A percentile compares a stretch with the other conserved stretches of the same genome.
Conservation (phyloP, 2,113 vertebrate species). For the Galemys pyrenaicus region DNA sequence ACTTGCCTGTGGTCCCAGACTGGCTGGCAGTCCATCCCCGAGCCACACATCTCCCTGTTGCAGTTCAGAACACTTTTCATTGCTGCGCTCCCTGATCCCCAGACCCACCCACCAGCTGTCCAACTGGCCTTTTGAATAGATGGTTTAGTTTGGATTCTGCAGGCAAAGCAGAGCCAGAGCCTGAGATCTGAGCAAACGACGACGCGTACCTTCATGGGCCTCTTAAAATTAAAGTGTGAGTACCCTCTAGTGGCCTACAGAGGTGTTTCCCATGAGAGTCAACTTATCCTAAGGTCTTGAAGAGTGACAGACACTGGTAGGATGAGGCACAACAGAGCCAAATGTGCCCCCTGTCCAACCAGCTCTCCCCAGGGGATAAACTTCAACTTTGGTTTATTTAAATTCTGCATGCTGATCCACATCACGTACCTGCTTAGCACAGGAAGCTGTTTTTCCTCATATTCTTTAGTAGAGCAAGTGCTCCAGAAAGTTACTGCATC, state of each 20-base stretch:
- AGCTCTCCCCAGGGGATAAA: neutral
- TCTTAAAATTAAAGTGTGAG: slow-evolving; percentile 23
- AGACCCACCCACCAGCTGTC: fast-evolving
- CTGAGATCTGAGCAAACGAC: neutral
- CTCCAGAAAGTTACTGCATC: neutral
- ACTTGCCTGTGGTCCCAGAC: neutral
- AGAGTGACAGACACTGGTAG: neutral
- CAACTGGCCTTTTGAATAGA: neutral
- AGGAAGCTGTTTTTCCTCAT: neutral
- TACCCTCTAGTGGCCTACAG: slow-evolving; percentile 44
- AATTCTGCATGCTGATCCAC: neutral
- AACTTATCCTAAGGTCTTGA: neutral
- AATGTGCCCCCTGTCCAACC: neutral
- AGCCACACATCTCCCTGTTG: neutral
- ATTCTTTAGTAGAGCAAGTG: neutral
- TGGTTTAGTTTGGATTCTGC: neutral
- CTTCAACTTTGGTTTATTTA: neutral
- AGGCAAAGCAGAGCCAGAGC: neutral
- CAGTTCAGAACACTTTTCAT: neutral
- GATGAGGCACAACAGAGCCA: neutral
- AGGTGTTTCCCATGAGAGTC: neutral
- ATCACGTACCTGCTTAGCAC: neutral
- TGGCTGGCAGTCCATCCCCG: neutral
- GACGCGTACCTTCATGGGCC: fast-evolving
- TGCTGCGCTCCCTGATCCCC: fast-evolving